Conservation (phyloP, 1,140 invertebrate species). For the Lanistes nyassanus region DNA sequence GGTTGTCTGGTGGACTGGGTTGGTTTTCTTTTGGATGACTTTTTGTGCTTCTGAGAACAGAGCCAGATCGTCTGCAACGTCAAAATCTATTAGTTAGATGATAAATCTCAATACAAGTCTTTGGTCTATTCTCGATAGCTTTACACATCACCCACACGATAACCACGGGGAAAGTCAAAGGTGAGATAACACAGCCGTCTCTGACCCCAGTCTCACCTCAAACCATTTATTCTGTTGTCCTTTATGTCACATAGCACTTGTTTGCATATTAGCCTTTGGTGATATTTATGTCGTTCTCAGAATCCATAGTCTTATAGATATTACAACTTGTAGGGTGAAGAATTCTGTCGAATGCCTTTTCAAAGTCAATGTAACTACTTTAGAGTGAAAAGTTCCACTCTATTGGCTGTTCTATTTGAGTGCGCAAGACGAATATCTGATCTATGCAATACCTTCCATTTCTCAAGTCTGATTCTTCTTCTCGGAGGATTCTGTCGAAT, state of each 20-base stretch:
- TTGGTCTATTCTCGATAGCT: slow-evolving; percentile 14
- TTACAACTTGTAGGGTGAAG: slow-evolving; percentile 11
- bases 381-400: slow-evolving; percentile 27
- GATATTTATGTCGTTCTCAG: slow-evolving; percentile 31
- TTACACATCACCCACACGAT: slow-evolving; percentile 40
- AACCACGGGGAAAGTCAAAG: slow-evolving; percentile 30
- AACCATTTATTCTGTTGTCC: slow-evolving; percentile 5
- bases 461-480: no score
- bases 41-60: slow-evolving; percentile 21
- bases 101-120: neutral
- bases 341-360: slow-evolving; percentile 22
- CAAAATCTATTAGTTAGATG: neutral
- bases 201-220: slow-evolving; percentile 28
- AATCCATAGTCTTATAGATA: slow-evolving; percentile 23
- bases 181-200: slow-evolving; percentile 40
- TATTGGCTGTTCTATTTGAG: no score
- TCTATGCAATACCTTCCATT: no score
- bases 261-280: slow-evolving; percentile 26
- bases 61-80: slow-evolving; percentile 34
- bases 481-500: no score
- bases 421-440: no score
- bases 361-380: slow-evolving; percentile 33
- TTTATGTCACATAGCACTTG: slow-evolving; percentile 24
- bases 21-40: slow-evolving; percentile 32
- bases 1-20: slow-evolving; percentile 2